A percentile compares a stretch with the other conserved stretches of the same genome.
phyloP scores from a whole-genome alignment of 64 coral and sea anemone species.

The Porites lutea region DNA sequence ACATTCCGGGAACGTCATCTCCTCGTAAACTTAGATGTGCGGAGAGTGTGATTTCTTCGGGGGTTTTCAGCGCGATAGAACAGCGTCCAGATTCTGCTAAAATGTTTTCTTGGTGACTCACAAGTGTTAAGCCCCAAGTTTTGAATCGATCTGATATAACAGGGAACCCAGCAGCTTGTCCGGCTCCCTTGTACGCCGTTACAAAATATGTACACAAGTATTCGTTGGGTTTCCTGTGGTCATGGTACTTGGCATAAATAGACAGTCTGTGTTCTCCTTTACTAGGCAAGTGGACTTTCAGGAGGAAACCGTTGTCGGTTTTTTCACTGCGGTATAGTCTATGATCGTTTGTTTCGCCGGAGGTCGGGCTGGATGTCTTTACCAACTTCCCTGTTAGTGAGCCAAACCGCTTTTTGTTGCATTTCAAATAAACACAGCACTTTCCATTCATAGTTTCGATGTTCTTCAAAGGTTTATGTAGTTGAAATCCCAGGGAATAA shows the following conservation, averaged over 20 bases:
- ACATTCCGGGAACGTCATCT: conserved; percentile 33
- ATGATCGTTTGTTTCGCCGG: neutral
- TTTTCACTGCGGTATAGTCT: conserved; percentile 30
- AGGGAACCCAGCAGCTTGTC: conserved; percentile 45
- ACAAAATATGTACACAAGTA: conserved; percentile 56
- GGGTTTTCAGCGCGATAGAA: conserved; percentile 16
- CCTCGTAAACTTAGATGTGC: conserved; percentile 9
- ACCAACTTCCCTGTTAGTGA: neutral
- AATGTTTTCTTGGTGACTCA: conserved; percentile 68
- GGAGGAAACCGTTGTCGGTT: conserved; percentile 26
- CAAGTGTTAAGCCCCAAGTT: conserved; percentile 37
- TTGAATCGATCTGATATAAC: conserved; percentile 18
- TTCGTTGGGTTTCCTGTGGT: neutral
- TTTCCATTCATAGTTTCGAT: conserved; percentile 51
- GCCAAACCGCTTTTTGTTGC: conserved; percentile 13
- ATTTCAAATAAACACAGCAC: conserved; percentile 18
- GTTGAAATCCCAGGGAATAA: conserved; percentile 45
- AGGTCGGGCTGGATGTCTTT: neutral
- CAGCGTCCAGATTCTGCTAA: conserved; percentile 9
- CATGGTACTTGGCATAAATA: conserved; percentile 17
- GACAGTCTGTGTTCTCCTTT: conserved; percentile 36
- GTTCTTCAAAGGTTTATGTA: conserved; percentile 36
- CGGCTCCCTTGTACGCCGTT: conserved; percentile 24
- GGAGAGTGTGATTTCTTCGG: neutral
- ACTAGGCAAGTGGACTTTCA: conserved; percentile 42